Evolutionary conservation across 2,888 invertebrate species (phyloP), one percentile per base, ranked within the genome.

Genomic region (Trachelus stipa): DNA sequence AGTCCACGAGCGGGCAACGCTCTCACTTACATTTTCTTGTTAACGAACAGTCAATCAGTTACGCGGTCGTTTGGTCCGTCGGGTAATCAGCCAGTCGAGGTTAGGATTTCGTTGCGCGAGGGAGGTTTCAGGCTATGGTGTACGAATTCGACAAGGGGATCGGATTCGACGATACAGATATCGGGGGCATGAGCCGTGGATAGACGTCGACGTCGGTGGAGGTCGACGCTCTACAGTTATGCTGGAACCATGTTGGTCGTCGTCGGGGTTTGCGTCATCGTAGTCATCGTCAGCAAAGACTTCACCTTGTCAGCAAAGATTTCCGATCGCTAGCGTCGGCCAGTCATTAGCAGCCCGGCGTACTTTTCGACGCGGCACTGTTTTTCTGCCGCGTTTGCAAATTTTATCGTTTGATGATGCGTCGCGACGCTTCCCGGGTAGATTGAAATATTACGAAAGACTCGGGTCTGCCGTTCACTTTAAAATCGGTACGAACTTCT

Each of bases 21-120:
- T 80, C 82, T 80, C 80, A 81, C 83, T 86, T 87, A 23, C 56
- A 23, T 56, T 56, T 56, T 56, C 56, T 15, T 56, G 23, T 23
- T 23, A 56, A 56, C 56, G 1, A 23, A 6, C 56, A 9, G 56
- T 23, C 56, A 23, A 23, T 23, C 56, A 9, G 56, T 56, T 9
- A 9, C 23, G 56, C 23, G 23, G 56, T 56, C 56, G 0, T 23
- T 56, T 0, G 15, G 23, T 23, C 56, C 2, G 56, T 56, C 23
- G 23, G 56, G 9, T 9, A 23, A 23, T 56, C 23, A 23, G 56
- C 9, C 23, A 23, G 56, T 23, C 1, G 56, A 6, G 56, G 23
- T 56, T 56, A 23, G 56, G 56, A 35, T 1, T 56, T 23, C 0
- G 23, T 23, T 9, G 23, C 56, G 9, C 1, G 15, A 56, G 40